phyloP scores from a whole-genome alignment of 2,888 invertebrate species.

The Tethea ocularis region DNA sequence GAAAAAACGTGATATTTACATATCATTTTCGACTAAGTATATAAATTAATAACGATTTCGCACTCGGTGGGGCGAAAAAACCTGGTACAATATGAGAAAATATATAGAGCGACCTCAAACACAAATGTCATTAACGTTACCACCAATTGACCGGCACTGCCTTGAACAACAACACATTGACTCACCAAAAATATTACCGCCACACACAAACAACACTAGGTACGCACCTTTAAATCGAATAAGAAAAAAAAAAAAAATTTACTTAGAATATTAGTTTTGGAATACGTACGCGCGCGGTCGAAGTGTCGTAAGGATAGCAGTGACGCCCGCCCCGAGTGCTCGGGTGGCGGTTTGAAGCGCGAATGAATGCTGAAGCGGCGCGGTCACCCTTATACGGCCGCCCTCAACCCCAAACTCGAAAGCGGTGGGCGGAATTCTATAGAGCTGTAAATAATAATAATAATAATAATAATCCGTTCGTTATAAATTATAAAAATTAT shows the following conservation, averaged over 20 bases:
- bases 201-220: constrained; percentile 9
- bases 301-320: constrained; percentile 41
- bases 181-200: constrained; percentile 7
- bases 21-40: not conserved
- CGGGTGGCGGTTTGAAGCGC: constrained; percentile 68
- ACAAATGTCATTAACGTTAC: not conserved
- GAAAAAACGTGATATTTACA: not conserved
- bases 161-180: constrained; percentile 3
- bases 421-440: constrained; percentile 63
- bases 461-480: too few relatives aligned
- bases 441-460: constrained; percentile 34
- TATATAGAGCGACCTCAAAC: not conserved
- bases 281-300: constrained; percentile 78
- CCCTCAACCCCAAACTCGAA: constrained; percentile 47
- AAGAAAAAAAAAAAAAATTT: not conserved
- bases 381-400: constrained; percentile 68
- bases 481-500: too few relatives aligned
- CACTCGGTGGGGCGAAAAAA: not conserved
- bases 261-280: not conserved
- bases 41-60: not conserved
- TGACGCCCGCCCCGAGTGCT: constrained; percentile 62
- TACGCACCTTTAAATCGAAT: not conserved
- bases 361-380: constrained; percentile 58
- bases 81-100: not conserved
- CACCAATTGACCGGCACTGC: constrained; percentile 1